Evolutionary conservation across 2,888 invertebrate genomes (phyloP), one percentile per base, ranked within the genome.

Genomic region (Strigamia transsilvanica): DNA sequence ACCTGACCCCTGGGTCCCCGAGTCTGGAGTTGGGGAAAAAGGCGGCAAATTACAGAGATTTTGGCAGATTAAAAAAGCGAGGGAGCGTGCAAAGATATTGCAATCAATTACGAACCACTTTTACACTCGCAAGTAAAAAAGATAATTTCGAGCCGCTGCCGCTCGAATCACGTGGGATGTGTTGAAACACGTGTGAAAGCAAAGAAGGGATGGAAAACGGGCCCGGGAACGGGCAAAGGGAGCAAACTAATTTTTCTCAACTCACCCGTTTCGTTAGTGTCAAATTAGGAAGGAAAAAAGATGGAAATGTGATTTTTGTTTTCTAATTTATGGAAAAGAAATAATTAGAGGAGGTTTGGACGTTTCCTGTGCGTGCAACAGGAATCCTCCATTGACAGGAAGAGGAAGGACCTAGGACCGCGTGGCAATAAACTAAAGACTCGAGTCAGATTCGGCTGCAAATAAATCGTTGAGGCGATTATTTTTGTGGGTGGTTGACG

Each of bases 401-500:
- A 73, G 32, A 73, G 73, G 73, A 73, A 73, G 32, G 32, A 73
- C 73, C 73, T 32, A 73, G 32, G n/a, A 32, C 73, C 32, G 32
- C 27, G 15, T 1, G 4, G 73, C 32, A 73, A 73, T 73, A 73
- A 73, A 73, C 32, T 73, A 32, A 73, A 32, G 15, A 73, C 3
- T 32, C 27, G 27, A 27, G 73, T 73, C 73, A 32, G 7, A 32
- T 18, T 73, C n/a, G 27, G 73, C 27, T 27, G 73, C 32, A 73
- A 73, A 73, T 73, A 73, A 73, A 73, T 73, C 73, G 27, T 9
- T 15, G 23, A 13, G 73, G 23, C 27, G 73, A 73, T 56, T 32
- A 73, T 73, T 73, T 73, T 73, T 73, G 27, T 73, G 73, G 73
- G 73, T 73, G 73, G 73, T n/a, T 73, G 73, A 73, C 32, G 73